Conservation (phyloP, 2,113 vertebrate species). For the Orthochromis malagaraziensis region DNA sequence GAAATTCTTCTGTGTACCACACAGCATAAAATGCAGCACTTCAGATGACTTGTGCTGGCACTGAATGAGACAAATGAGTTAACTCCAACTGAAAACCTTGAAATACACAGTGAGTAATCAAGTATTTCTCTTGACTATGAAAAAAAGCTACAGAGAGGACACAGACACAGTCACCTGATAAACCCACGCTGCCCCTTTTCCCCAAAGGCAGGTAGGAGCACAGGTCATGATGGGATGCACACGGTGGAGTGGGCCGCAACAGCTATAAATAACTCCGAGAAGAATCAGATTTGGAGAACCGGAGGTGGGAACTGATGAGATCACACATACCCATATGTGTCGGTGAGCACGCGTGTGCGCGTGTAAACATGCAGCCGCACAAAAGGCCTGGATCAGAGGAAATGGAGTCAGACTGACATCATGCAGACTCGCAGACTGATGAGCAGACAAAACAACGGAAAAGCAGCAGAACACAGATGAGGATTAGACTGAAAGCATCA, state of each 20-base stretch:
- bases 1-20: not conserved
- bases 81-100: not conserved
- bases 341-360: not conserved
- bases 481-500: constrained; percentile 1
- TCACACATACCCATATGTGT: constrained; percentile 34
- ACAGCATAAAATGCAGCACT: not conserved
- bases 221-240: constrained; percentile 44
- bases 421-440: constrained; percentile 31
- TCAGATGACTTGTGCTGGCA: not conserved
- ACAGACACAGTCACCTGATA: not conserved
- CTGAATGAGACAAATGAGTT: not conserved
- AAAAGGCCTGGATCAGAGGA: constrained; percentile 15
- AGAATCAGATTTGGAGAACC: constrained; percentile 61
- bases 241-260: constrained; percentile 29
- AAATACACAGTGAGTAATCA: not conserved
- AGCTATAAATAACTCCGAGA: constrained; percentile 62
- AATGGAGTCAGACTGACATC: constrained; percentile 48
- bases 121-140: not conserved
- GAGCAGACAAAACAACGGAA: constrained; percentile 22
- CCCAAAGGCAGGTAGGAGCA: constrained; percentile 21
- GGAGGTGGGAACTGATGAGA: constrained; percentile 66
- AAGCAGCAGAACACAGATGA: not conserved
- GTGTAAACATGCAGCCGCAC: not conserved
- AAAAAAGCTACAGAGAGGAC: not conserved
- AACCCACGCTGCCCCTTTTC: constrained; percentile 1